Conservation (phyloP, 1,140 invertebrate genomes). For the Frieseomelitta varia region DNA sequence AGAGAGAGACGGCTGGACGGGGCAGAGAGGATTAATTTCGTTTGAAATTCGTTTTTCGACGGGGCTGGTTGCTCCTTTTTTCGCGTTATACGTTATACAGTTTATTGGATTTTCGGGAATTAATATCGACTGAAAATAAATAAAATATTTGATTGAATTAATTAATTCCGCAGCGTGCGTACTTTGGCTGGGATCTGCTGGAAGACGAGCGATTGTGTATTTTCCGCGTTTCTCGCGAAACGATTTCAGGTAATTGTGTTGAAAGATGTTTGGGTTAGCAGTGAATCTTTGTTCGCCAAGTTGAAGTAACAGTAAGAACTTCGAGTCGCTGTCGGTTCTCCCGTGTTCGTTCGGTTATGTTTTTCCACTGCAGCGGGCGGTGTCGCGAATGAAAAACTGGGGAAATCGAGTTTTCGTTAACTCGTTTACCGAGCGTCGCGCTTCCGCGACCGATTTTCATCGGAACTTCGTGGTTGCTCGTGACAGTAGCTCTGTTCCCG, state of each 20-base stretch:
- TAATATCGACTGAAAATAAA: neutral
- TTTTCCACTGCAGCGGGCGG: neutral
- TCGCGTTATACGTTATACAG: neutral
- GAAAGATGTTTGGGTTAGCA: neutral
- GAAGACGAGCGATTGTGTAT: neutral
- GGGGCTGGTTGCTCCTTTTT: neutral
- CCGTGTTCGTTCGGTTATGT: neutral
- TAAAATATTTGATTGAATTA: neutral
- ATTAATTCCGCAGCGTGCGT: neutral
- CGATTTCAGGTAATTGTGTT: neutral
- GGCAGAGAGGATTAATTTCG: neutral
- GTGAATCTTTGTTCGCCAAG: neutral
- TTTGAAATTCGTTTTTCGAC: neutral
- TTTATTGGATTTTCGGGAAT: neutral
- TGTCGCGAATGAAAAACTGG: slow-evolving; percentile 17
- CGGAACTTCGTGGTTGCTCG: neutral
- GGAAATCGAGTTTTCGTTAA: slow-evolving; percentile 27
- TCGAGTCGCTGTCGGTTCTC: neutral
- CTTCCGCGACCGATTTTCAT: slow-evolving; percentile 2
- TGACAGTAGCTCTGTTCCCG: neutral
- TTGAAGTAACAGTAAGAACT: neutral
- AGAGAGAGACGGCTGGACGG: neutral
- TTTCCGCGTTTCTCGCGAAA: neutral
- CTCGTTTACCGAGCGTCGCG: neutral
- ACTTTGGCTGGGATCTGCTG: neutral